Base-by-base conservation (phyloP, 37 sponge, comb jelly and placozoan genomes). In the Haliclona indistincta region DNA sequence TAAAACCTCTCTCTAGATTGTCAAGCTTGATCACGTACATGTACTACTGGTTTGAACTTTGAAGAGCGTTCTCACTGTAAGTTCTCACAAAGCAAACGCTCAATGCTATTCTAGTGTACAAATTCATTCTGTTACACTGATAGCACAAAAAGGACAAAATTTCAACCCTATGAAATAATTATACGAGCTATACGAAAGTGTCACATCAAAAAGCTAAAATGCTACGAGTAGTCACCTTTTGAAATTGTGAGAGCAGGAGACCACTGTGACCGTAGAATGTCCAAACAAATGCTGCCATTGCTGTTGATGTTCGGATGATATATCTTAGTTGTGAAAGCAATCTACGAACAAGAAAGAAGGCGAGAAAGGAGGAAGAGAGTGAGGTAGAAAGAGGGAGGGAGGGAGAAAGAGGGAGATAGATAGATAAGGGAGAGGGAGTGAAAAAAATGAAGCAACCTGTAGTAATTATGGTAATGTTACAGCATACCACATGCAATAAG, bases 291-390 rank as follows among this genome's bases (percentile, higher is more conserved):
- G 70, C 92, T 91, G 22, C 98, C 98, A 67, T 97, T 97, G 26
- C 86, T 86, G 84, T 96, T 96, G 17, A 96, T 96, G 75, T 96
- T 96, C 11, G 94, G 97, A 63, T 94, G 94, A 70, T 97, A 94
- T 56, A 94, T 94, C 65, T 82, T 87, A 2, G 95, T 97, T 60
- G 98, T 92, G 74, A 94, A 97, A 36, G 89, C 73, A 47, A 90
- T 75, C 91, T 90, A 61, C 7, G 37, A n/a, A 22, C 45, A 4
- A 58, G 8, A 35, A 41, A 66, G 39, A 11, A 10, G 28, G 26
- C 41, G 26, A 66, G 26, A 26, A 20, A 35, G 26, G 11, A 41
- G 38, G 68, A 34, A 38, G 15, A n/a, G n/a, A n/a, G n/a, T n/a
- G n/a, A n/a, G n/a, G n/a, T n/a, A n/a, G n/a, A n/a, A n/a, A n/a